These are phyloP conservation scores for Falco columbarius DNA, from an alignment of 2,797 vertebrate genomes.

Conservation along the genomic window DNA sequence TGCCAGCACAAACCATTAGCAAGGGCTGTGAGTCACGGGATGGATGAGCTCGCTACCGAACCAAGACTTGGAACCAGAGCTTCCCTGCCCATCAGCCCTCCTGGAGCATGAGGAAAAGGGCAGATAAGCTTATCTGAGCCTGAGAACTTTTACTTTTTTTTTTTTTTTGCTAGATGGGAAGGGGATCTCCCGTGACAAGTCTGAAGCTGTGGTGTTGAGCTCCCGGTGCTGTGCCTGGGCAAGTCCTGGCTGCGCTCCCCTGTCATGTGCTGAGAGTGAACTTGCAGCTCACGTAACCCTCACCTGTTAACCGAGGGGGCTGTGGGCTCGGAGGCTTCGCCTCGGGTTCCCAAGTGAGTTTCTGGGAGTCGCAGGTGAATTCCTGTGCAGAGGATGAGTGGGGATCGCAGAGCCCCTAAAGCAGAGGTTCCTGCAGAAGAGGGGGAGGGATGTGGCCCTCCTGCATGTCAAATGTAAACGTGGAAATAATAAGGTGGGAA, in stretches of 20 bases:
- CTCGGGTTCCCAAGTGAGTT: not conserved
- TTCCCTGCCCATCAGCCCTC: not conserved
- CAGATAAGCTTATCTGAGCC: not conserved
- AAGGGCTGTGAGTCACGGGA: not conserved
- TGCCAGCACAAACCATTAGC: not conserved
- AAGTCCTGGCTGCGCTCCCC: not conserved
- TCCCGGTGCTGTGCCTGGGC: not conserved
- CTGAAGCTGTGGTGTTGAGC: not conserved
- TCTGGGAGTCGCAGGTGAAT: not conserved
- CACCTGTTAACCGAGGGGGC: not conserved
- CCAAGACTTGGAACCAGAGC: not conserved
- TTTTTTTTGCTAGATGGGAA: not conserved
- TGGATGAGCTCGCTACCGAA: not conserved
- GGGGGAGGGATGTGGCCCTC: not conserved
- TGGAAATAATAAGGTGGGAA: slow-evolving; percentile 25
- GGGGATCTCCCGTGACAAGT: not conserved
- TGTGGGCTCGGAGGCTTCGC: not conserved
- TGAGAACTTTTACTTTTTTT: not conserved
- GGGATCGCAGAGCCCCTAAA: not conserved
- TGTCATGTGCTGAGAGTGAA: not conserved
- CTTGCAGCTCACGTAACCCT: not conserved
- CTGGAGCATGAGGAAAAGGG: not conserved
- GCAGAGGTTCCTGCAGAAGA: not conserved
- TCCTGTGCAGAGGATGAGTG: not conserved
- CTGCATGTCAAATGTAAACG: not conserved